Base-by-base conservation (phyloP, 2,888 invertebrate genomes). In the Sisyra nigra region DNA sequence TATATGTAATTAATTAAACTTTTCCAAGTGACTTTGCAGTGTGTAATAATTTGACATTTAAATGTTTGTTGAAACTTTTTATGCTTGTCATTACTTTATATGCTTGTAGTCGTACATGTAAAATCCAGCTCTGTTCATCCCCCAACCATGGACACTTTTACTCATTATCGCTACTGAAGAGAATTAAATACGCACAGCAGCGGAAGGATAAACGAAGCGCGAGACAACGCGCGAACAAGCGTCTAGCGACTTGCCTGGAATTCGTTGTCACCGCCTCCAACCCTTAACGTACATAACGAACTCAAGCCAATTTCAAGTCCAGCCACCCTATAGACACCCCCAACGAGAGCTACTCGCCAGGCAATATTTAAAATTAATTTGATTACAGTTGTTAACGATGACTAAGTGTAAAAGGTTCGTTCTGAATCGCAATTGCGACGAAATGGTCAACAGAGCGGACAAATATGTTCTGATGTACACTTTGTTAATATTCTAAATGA, bases 181-280 rank as follows among this genome's bases (percentile, higher is more conserved):
- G 58, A 60, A 61, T 61, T 60, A 61, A 60, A 61, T 60, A 60
- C 57, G 58, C 61, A 58, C 44, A 56, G 54, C 52, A 58, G 61
- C 60, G 60, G 60, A 61, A 59, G 55, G 57, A 54, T 53, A 60
- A 61, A 60, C 61, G 61, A 59, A 57, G 59, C 57, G 60, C 57
- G 41, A 29, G 31, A 24, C 15, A 19, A 34, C 5, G 34, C 15
- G 34, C 13, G 34, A 13, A 34, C 34, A 13, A 15, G 7, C n/a
- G n/a, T n/a, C n/a, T n/a, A n/a, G 32, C 32, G 32, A 9, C 31
- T 8, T 9, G 8, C 13, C 33, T 15, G 14, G 34, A 8, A 34
- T 15, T 3, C 14, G 11, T 15, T n/a, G n/a, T n/a, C n/a, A n/a
- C 34, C 14, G n/a, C 34, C 34, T 13, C 34, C 11, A 13, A 34